Evolutionary conservation across 2,888 invertebrate species (phyloP).

Genomic region (Cynaeus angustus): DNA sequence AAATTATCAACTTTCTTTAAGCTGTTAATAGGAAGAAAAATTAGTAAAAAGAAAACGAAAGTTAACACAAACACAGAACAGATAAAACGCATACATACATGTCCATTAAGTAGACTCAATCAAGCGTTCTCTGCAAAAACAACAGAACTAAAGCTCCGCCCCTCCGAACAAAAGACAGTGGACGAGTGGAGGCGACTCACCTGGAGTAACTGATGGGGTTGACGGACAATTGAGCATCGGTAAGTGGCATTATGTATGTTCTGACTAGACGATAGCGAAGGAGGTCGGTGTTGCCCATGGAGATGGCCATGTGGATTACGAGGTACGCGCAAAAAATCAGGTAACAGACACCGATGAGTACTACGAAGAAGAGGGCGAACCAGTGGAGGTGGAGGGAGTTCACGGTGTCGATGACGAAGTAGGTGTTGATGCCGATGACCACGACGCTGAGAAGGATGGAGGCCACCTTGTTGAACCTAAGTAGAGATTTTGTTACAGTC

Average conservation of each 20-base stretch:
- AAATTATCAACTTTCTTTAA: slow-evolving; percentile 44
- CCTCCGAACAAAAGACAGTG: slow-evolving; percentile 1
- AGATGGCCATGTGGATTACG: slow-evolving; percentile 81
- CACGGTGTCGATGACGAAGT: slow-evolving; percentile 81
- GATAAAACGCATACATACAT: slow-evolving; percentile 39
- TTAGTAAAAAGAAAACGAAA: slow-evolving; percentile 21
- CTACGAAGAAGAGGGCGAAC: slow-evolving; percentile 71
- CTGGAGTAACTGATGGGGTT: slow-evolving; percentile 77
- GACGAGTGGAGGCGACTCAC: slow-evolving; percentile 66
- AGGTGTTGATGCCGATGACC: slow-evolving; percentile 87
- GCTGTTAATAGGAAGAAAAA: slow-evolving; percentile 44
- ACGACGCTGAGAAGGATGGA: slow-evolving; percentile 79
- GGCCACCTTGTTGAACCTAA: slow-evolving; percentile 81
- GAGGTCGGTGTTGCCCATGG: slow-evolving; percentile 77
- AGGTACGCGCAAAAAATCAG: slow-evolving; percentile 83
- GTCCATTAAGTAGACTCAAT: slow-evolving; percentile 45
- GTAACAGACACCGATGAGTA: slow-evolving; percentile 79
- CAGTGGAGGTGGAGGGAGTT: slow-evolving; percentile 70
- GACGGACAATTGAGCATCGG: slow-evolving; percentile 72
- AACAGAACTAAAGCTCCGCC: slow-evolving; percentile 20
- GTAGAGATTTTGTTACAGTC: too few relatives aligned
- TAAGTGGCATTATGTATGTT: slow-evolving; percentile 75
- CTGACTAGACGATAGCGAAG: slow-evolving; percentile 74
- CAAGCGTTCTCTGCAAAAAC: slow-evolving; percentile 46
- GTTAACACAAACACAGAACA: slow-evolving; percentile 18